These are phyloP conservation scores for Limonius californicus DNA, from an alignment of 1,140 invertebrate species.

Conservation along the genomic window DNA sequence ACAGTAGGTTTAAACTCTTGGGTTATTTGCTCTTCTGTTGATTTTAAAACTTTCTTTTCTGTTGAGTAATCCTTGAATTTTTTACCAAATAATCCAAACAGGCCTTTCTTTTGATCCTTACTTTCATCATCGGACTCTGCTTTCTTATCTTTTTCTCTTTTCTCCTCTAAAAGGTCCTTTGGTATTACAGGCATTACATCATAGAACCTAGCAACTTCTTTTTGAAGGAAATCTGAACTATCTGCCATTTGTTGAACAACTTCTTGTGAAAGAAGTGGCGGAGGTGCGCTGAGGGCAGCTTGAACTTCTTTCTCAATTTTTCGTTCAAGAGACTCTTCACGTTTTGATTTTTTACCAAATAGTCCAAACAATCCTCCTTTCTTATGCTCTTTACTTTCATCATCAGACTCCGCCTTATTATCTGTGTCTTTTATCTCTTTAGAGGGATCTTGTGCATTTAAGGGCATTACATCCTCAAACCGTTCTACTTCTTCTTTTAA, in stretches of 20 bases:
- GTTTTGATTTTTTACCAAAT: slow-evolving; percentile 4
- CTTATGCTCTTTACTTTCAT: not conserved
- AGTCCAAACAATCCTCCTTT: not conserved
- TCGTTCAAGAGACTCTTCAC: not conserved
- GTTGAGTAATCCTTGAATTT: not conserved
- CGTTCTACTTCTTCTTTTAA: not conserved
- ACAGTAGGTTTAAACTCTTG: not conserved
- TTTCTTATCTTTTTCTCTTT: not conserved
- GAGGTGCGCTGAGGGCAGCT: not conserved
- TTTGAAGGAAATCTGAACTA: slow-evolving; percentile 21
- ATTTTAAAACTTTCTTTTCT: not conserved
- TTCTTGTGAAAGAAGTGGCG: not conserved
- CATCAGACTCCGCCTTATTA: slow-evolving; percentile 26
- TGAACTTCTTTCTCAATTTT: not conserved
- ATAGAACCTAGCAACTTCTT: slow-evolving; percentile 26
- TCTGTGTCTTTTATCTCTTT: slow-evolving; percentile 7
- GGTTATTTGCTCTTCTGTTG: not conserved
- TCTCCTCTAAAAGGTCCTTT: not conserved
- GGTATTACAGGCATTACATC: slow-evolving; percentile 21
- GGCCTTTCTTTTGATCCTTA: not conserved
- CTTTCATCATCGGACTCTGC: not conserved
- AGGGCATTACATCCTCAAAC: slow-evolving; percentile 11
- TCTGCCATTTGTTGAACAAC: slow-evolving; percentile 7
- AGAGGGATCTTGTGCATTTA: too few relatives aligned
- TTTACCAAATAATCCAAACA: not conserved